phyloP scores from a whole-genome alignment of 2,888 invertebrate species.

The Coremacera marginata region DNA sequence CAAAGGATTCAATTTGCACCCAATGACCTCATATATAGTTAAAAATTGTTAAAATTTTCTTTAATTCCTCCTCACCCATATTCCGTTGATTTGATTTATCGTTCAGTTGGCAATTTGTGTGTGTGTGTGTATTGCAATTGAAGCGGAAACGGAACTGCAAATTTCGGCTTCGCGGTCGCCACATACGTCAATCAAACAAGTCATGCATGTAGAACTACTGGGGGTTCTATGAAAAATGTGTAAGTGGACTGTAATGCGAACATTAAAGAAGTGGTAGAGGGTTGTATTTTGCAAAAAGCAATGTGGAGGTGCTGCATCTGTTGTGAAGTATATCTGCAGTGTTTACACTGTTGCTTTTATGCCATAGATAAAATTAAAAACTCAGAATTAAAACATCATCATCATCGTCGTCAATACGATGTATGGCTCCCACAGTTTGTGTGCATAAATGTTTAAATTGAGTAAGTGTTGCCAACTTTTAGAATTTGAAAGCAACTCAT shows the following conservation, averaged over 20 bases:
- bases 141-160: slow-evolving; percentile 18
- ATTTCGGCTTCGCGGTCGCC: slow-evolving; percentile 9
- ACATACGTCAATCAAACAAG: slow-evolving; percentile 32
- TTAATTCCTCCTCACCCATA: not conserved
- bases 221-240: not conserved
- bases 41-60: slow-evolving; percentile 3
- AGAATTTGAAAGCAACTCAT: not conserved
- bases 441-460: not conserved
- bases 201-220: not conserved
- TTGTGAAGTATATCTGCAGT: no score
- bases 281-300: not conserved
- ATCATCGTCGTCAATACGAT: not conserved
- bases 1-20: slow-evolving; percentile 25
- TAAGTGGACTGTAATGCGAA: not conserved
- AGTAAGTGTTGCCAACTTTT: not conserved
- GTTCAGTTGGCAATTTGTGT: not conserved
- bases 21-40: slow-evolving; percentile 21
- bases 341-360: no score
- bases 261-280: not conserved
- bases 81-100: not conserved
- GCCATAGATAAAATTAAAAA: not conserved
- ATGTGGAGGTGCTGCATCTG: no score
- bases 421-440: not conserved
- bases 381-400: not conserved
- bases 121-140: not conserved